A percentile compares a stretch with the other conserved stretches of the same genome.
phyloP scores from a whole-genome alignment of 1,140 invertebrate species.

The Conus betulinus region DNA sequence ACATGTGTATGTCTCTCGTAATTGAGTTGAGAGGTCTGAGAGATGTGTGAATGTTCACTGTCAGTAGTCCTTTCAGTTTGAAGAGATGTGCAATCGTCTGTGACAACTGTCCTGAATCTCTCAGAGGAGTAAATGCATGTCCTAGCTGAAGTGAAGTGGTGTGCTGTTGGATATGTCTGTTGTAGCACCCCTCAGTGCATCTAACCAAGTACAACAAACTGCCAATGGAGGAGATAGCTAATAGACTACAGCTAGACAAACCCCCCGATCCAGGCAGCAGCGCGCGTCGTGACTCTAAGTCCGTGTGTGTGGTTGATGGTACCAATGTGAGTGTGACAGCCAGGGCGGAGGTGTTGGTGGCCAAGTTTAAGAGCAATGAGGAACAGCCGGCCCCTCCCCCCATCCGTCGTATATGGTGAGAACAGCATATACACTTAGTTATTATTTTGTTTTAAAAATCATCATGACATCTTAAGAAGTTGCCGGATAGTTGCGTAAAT shows the following conservation, averaged over 20 bases:
- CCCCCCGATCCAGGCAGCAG: constrained; percentile 31
- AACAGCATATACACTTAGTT: background rate
- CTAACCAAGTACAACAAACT: constrained; percentile 62
- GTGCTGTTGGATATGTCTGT: too few relatives aligned
- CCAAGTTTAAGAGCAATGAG: constrained; percentile 60
- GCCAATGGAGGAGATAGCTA: constrained; percentile 67
- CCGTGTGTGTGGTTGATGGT: constrained; percentile 77
- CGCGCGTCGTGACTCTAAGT: constrained; percentile 41
- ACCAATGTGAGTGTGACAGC: constrained; percentile 87
- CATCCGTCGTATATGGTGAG: constrained; percentile 43
- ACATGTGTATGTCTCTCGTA: too few relatives aligned
- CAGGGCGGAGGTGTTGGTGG: constrained; percentile 84
- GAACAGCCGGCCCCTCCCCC: constrained; percentile 47
- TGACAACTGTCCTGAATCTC: too few relatives aligned
- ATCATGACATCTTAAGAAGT: too few relatives aligned
- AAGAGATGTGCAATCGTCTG: too few relatives aligned
- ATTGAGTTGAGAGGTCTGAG: too few relatives aligned
- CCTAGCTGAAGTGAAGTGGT: too few relatives aligned
- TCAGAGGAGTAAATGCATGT: too few relatives aligned
- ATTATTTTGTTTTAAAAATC: too few relatives aligned
- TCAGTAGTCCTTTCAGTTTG: too few relatives aligned
- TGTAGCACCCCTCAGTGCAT: constrained; percentile 36
- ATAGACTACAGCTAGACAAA: constrained; percentile 56
- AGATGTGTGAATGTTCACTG: too few relatives aligned
- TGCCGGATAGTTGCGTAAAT: too few relatives aligned